Percentiles rank a stretch among this genome's conserved stretches.
Conservation (phyloP, 2,888 invertebrate genomes). For the Keiferia lycopersicella region DNA sequence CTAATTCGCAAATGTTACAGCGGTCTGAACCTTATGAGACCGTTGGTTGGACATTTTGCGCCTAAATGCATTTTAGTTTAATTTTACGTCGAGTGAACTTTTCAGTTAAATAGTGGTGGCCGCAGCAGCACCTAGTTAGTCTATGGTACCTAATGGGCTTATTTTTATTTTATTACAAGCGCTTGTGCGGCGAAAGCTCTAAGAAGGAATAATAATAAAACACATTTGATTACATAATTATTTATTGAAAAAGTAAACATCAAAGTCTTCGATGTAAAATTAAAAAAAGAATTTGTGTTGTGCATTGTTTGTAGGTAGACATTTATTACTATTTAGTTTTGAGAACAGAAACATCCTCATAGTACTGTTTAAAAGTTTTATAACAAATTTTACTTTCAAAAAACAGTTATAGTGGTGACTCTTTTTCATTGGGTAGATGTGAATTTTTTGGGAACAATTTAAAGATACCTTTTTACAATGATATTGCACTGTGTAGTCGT, state of each 20-base stretch:
- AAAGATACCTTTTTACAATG: not conserved
- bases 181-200: too few species aligned
- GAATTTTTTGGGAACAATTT: not conserved
- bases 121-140: too few species aligned
- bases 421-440: not conserved
- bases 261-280: conserved; percentile 78
- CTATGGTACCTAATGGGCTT: too few species aligned
- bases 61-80: too few species aligned
- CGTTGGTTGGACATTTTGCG: too few species aligned
- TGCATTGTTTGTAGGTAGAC: conserved; percentile 42
- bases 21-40: too few species aligned
- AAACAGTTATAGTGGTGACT: not conserved
- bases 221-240: conserved; percentile 67
- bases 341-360: not conserved
- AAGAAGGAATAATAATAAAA: conserved; percentile 36
- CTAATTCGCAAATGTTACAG: too few species aligned
- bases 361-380: not conserved
- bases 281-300: conserved; percentile 61
- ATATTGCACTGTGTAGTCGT: not conserved
- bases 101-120: too few species aligned
- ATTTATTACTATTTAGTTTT: not conserved
- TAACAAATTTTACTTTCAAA: not conserved
- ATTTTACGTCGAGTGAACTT: too few species aligned
- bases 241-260: conserved; percentile 77
- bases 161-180: too few species aligned